A percentile compares a stretch with the other conserved stretches of the same genome.
Evolutionary conservation across 2,888 invertebrate species (phyloP).

Genomic region (Phlogophora meticulosa): DNA sequence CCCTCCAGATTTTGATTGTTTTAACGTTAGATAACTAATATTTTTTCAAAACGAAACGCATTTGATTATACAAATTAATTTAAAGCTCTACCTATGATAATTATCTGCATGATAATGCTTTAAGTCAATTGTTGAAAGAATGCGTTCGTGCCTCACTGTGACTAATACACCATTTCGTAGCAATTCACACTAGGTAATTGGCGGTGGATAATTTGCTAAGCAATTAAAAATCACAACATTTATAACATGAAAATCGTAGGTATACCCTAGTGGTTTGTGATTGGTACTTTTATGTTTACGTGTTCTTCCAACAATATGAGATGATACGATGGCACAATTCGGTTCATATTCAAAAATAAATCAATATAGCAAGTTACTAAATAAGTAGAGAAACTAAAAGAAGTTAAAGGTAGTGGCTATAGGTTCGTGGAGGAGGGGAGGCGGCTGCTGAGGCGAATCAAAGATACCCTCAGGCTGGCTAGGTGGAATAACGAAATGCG

Average conservation of each 20-base stretch:
- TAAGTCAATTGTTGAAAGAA: slow-evolving; percentile 13
- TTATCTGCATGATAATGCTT: slow-evolving; percentile 1
- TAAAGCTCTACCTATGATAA: background rate
- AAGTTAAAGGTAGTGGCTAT: too few relatives aligned
- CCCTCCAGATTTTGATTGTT: background rate
- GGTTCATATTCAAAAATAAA: slow-evolving; percentile 27
- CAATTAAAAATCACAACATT: slow-evolving; percentile 64
- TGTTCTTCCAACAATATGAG: slow-evolving; percentile 15
- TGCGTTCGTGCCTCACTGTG: slow-evolving; percentile 31
- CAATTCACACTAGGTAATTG: slow-evolving; percentile 56
- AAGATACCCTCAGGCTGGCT: background rate
- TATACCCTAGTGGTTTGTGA: slow-evolving; percentile 49
- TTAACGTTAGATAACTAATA: too few relatives aligned
- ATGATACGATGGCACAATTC: slow-evolving; percentile 13
- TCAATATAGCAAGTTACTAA: too few relatives aligned
- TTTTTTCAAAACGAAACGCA: background rate
- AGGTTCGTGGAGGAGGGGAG: background rate
- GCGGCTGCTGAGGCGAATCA: background rate
- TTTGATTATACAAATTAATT: background rate
- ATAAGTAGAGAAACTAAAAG: too few relatives aligned
- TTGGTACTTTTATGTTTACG: slow-evolving; percentile 39
- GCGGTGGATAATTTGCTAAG: slow-evolving; percentile 56
- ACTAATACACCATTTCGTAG: slow-evolving; percentile 37
- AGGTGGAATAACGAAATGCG: background rate
- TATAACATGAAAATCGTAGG: slow-evolving; percentile 55